Percentiles rank a stretch among this genome's conserved stretches.
These are phyloP conservation scores for Diarsia rubi DNA, from an alignment of 2,888 invertebrate species.

Conservation along the genomic window DNA sequence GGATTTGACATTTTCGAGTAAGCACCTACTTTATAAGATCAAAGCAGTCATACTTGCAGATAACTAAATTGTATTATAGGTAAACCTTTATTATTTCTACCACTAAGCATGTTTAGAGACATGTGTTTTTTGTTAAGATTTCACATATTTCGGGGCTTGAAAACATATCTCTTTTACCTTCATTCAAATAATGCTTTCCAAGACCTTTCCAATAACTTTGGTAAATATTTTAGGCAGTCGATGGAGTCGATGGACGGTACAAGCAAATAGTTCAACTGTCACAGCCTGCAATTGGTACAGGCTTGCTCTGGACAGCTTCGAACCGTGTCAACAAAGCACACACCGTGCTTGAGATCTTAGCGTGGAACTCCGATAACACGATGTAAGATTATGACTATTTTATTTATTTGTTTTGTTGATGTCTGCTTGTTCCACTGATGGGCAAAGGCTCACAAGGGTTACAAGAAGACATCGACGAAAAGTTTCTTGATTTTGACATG, in stretches of 20 bases:
- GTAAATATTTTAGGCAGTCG: slow-evolving; percentile 82
- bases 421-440: background rate
- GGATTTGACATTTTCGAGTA: too few species aligned
- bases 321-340: slow-evolving; percentile 84
- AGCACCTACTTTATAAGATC: background rate
- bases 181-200: background rate
- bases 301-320: slow-evolving; percentile 72
- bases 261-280: slow-evolving; percentile 92
- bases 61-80: background rate
- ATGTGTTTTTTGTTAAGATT: background rate
- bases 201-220: background rate
- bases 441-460: background rate
- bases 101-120: background rate
- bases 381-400: slow-evolving; percentile 90
- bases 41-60: background rate
- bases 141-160: background rate
- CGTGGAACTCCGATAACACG: slow-evolving; percentile 93
- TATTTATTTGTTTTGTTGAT: background rate
- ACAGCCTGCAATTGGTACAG: slow-evolving; percentile 70
- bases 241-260: slow-evolving; percentile 87
- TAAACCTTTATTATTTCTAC: background rate
- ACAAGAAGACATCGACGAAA: background rate
- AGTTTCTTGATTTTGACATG: background rate
- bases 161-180: too few species aligned
- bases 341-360: slow-evolving; percentile 93